Evolutionary conservation across 92 coral and sea anemone species (phyloP), one percentile per base, ranked within the genome.

Genomic region (Porites rus): DNA sequence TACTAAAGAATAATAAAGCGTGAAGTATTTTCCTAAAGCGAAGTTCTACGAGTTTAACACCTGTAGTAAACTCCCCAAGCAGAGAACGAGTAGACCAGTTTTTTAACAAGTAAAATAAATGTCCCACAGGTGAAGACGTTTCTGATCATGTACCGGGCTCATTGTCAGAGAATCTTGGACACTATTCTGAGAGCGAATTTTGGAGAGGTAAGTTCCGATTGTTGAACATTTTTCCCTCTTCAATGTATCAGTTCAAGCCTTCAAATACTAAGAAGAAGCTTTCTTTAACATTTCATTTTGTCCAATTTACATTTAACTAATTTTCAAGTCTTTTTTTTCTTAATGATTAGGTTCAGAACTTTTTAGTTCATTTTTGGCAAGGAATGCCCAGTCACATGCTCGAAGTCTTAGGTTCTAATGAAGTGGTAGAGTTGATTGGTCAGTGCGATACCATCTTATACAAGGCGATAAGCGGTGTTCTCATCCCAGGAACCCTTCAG

Each of bases 311-410:
- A 38, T 38, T 38, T 38, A 38, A 38, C 4, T 38, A 38, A 38
- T 0, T 28, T 28, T 38, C 46, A 38, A 38, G 46, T 38, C 46
- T 38, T 19, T 17, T 19, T 66, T 64, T 24, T 20, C 0, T n/a
- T n/a, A n/a, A n/a, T n/a, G n/a, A 14, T 10, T 51, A 97, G 99
- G 99, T 97, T 53, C 99, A 97, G 79, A 97, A 97, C 77, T 97
- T 97, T 71, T 87, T 97, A 89, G 88, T 97, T 65, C 99, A 97
- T 85, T 97, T 97, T 78, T 97, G 99, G 99, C 99, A 97, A 90
- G 99, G 99, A 63, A 97, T 97, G 99, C 99, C 99, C 10, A 94
- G 88, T 80, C 99, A 97, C 79, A 97, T 97, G 95, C 86, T 97
- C 51, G 95, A 94, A 54, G 96, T 97, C 12, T 81, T 97, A 72